Base-by-base conservation (phyloP, 2,113 vertebrate genomes). In the Fukomys damarensis region DNA sequence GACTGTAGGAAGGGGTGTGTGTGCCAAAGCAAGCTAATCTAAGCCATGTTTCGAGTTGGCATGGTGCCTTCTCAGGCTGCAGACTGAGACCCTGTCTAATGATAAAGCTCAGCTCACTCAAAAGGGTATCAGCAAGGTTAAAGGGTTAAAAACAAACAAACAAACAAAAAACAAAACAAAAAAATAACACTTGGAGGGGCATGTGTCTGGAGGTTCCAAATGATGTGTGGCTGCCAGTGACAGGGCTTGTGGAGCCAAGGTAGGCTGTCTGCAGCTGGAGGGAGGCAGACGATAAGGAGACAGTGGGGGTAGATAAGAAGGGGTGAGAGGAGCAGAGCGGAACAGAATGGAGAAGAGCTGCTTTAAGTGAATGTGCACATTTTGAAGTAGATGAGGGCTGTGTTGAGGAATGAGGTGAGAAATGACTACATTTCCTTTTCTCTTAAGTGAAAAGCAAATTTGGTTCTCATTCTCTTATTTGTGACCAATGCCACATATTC, bases 181-280 rank as follows among this genome's bases (percentile, higher is more conserved):
- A 58, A 41, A 82, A 38, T 8, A 56, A 24, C 95, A 97, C 94
- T 95, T 95, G 93, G 14, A 83, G 96, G 97, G 96, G 95, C 81
- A 95, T 83, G 95, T 96, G 97, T 80, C 91, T 95, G 91, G 95
- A 98, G 93, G 82, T 96, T 96, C 97, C 96, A 89, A 96, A 92
- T 83, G 86, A 70, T 20, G 5, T 32, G 46, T n/a, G 58, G 94
- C 95, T 97, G 97, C 94, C 98, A 97, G 97, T 68, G 90, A 96
- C 94, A 98, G 96, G 90, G 0, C 20, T 79, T 96, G 89, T 79
- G 90, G 95, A 77, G 97, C 95, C 70, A 65, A 74, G 26, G 63
- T 32, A 91, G 86, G 16, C 58, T 43, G 56, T 76, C 41, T 6
- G 13, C 49, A 96, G 93, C 95, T 95, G 89, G 96, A 92, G 94